Conservation (phyloP, 2,888 invertebrate species). For the Diloba caeruleocephala region DNA sequence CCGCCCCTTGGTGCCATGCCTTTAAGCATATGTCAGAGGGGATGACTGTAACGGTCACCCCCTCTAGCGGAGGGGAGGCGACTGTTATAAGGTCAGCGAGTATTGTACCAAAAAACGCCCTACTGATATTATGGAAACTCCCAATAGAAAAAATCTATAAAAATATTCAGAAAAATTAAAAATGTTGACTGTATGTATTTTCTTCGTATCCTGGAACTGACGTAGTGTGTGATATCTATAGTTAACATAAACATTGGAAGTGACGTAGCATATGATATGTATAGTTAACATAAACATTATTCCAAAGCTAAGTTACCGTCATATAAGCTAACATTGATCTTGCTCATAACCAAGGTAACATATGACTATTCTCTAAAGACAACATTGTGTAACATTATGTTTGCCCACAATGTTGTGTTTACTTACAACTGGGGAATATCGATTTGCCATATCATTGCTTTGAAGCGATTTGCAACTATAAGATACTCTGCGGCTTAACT, state of each 20-base stretch:
- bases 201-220: too few species aligned
- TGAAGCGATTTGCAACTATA: conserved; percentile 18
- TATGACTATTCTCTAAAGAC: conserved; percentile 18
- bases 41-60: too few species aligned
- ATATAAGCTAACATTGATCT: conserved; percentile 40
- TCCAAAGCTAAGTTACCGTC: conserved; percentile 24
- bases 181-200: too few species aligned
- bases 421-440: conserved; percentile 26
- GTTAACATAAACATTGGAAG: too few species aligned
- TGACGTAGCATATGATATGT: not conserved
- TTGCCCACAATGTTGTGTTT: conserved; percentile 31
- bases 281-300: conserved; percentile 9
- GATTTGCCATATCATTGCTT: conserved; percentile 21
- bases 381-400: conserved; percentile 30
- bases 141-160: too few species aligned
- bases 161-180: too few species aligned
- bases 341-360: conserved; percentile 29
- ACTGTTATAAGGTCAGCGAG: too few species aligned
- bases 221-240: not conserved
- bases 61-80: too few species aligned
- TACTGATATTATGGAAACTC: too few species aligned
- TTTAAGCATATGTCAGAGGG: too few species aligned
- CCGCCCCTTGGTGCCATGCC: too few species aligned
- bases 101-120: too few species aligned
- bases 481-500: conserved; percentile 16